Conservation (phyloP, 2,797 vertebrate genomes). For the Anguilla marmorata region DNA sequence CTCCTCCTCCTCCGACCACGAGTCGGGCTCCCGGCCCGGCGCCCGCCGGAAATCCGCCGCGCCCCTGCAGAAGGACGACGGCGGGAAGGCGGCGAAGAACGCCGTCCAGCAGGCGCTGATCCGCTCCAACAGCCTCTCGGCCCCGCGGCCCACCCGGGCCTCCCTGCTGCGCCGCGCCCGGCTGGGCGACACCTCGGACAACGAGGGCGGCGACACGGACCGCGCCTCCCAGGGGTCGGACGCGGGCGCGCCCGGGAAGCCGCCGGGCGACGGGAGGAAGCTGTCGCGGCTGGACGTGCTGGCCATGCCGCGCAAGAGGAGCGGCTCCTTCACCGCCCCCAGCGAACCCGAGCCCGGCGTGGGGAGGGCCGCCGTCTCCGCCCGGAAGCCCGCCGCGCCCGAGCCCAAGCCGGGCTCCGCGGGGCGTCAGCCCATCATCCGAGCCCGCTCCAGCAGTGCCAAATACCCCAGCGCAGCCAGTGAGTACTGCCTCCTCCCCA, state of each 20-base stretch:
- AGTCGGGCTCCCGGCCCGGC: slow-evolving; percentile 61
- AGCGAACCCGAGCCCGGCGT: slow-evolving; percentile 78
- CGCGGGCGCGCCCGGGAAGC: slow-evolving; percentile 55
- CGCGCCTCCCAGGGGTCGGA: slow-evolving; percentile 74
- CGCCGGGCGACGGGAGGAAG: slow-evolving; percentile 77
- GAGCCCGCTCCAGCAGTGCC: slow-evolving; percentile 80
- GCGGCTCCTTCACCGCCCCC: slow-evolving; percentile 86
- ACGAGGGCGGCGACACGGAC: slow-evolving; percentile 81
- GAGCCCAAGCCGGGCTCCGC: slow-evolving; percentile 68
- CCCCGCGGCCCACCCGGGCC: slow-evolving; percentile 88
- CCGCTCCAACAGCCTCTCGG: slow-evolving; percentile 92
- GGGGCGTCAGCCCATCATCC: slow-evolving; percentile 76
- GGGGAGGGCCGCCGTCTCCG: slow-evolving; percentile 56
- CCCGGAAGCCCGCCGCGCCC: slow-evolving; percentile 69
- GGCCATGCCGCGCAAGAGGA: slow-evolving; percentile 91
- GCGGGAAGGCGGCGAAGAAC: slow-evolving; percentile 65
- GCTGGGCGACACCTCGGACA: slow-evolving; percentile 91
- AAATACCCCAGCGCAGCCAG: slow-evolving; percentile 75
- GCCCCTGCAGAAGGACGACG: slow-evolving; percentile 76
- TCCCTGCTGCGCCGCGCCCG: slow-evolving; percentile 91
- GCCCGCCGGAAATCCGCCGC: slow-evolving; percentile 75
- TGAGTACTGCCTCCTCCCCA: slow-evolving; percentile 65
- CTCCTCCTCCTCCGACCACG: slow-evolving; percentile 75
- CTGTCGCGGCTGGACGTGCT: slow-evolving; percentile 90
- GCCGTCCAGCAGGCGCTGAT: slow-evolving; percentile 82